Conservation (phyloP, 2,888 invertebrate species). For the Trichogramma evanescens region DNA sequence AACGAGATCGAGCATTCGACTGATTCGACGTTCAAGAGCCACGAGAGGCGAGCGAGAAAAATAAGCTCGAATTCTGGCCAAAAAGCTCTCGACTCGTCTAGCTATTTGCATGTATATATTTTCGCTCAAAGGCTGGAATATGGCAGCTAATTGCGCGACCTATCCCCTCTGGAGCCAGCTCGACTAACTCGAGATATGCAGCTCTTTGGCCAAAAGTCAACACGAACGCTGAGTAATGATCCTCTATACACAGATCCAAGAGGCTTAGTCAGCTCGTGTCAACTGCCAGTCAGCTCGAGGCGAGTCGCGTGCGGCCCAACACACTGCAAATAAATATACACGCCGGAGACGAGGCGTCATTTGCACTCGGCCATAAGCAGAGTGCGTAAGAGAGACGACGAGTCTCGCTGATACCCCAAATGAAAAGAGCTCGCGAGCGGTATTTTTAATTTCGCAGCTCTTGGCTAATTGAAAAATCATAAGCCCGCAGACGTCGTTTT, state of each 20-base stretch:
- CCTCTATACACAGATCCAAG: constrained; percentile 6
- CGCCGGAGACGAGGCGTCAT: too few species aligned
- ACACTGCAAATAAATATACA: too few species aligned
- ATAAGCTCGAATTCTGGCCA: constrained; percentile 5
- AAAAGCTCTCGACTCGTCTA: constrained; percentile 22
- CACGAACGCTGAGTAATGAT: constrained; percentile 32
- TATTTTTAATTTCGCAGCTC: too few species aligned
- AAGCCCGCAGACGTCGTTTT: too few species aligned
- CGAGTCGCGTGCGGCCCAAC: too few species aligned
- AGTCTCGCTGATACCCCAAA: too few species aligned
- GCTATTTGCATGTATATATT: constrained; percentile 27
- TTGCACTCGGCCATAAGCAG: too few species aligned
- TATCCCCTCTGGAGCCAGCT: constrained; percentile 27
- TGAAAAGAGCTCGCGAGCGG: too few species aligned
- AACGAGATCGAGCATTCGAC: constrained; percentile 9
- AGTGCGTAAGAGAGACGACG: too few species aligned
- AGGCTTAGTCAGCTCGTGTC: constrained; percentile 22
- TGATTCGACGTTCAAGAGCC: constrained; percentile 20
- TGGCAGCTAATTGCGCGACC: constrained; percentile 30
- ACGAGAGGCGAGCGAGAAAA: constrained; percentile 19
- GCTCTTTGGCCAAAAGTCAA: constrained; percentile 26
- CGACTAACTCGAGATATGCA: neutral
- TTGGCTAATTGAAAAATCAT: too few species aligned
- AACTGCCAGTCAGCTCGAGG: constrained; percentile 15
- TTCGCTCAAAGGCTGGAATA: constrained; percentile 17